Base-by-base conservation (phyloP, 2,113 vertebrate genomes). In the Ceyx margarethae region DNA sequence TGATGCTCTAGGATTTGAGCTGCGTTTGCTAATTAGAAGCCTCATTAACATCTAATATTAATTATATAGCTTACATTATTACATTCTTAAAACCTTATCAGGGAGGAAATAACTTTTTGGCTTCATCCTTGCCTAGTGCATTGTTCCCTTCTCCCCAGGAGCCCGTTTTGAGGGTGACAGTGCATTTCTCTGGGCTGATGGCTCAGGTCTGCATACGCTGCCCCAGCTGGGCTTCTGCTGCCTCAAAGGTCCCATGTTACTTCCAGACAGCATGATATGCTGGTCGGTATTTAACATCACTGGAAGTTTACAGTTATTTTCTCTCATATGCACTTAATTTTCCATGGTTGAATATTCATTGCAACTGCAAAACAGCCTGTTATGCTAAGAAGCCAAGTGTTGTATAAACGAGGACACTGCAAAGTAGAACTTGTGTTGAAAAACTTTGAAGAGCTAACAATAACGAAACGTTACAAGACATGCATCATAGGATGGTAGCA, bases 1-100 rank as follows among this genome's bases (percentile, higher is more conserved):
- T 0, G 0, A 31, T 16, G 12, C 2, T 35, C 25, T 31, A 14
- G 0, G 0, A 3, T 45, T 13, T 45, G 28, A 43, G 43, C 29
- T 14, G 42, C 7, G 9, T 11, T 35, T 28, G 3, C 6, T 62
- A 14, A 50, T 37, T 21, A 25, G 40, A 68, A 57, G 48, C 15
- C 22, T 66, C 20, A 3, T 56, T 60, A 73, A 15, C 2, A 12
- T 45, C 10, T 57, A 23, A 29, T 5, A 16, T 8, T 48, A 9
- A 21, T 45, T n/a, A 18, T 22, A 8, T 42, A 31, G 9, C 22
- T 90, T 5, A 1, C 25, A 15, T 31, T 35, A 31, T 26, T 72
- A 19, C 3, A 3, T 3, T 37, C 16, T 31, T 53, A 11, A 29
- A 71, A 21, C 26, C 15, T 81, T 33, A 50, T 4, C 23, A 45